Percentiles rank a stretch among this genome's conserved stretches.
Evolutionary conservation across 2,888 invertebrate genomes (phyloP).

Genomic region (Clivina fossor): DNA sequence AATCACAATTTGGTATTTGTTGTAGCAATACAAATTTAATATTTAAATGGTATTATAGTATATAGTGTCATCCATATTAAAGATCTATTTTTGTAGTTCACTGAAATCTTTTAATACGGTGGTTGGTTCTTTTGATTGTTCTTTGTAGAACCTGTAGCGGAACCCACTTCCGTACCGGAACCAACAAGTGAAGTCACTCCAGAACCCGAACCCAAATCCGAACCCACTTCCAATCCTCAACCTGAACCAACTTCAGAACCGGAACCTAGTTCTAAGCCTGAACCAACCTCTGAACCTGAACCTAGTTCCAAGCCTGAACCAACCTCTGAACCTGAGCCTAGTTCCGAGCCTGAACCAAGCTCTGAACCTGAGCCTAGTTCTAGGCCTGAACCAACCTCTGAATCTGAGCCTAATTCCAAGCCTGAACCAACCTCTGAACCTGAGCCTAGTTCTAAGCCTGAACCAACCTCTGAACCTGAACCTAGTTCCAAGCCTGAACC

Average conservation of each 20-base stretch:
- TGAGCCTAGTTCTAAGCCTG: slow-evolving; percentile 48
- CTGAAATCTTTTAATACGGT: slow-evolving; percentile 14
- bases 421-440: slow-evolving; percentile 53
- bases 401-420: slow-evolving; percentile 52
- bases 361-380: slow-evolving; percentile 55
- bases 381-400: slow-evolving; percentile 49
- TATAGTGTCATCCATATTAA: too few relatives aligned
- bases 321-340: slow-evolving; percentile 49
- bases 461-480: slow-evolving; percentile 54
- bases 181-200: slow-evolving; percentile 43
- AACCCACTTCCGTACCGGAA: slow-evolving; percentile 47
- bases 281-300: slow-evolving; percentile 50
- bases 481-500: slow-evolving; percentile 51
- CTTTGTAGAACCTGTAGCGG: slow-evolving; percentile 37
- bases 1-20: too few relatives aligned
- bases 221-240: slow-evolving; percentile 50
- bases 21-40: too few relatives aligned
- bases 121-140: slow-evolving; percentile 25
- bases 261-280: slow-evolving; percentile 53
- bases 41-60: too few relatives aligned
- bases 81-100: too few relatives aligned
- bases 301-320: slow-evolving; percentile 51
- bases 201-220: slow-evolving; percentile 48
- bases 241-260: slow-evolving; percentile 50
- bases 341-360: slow-evolving; percentile 54